These are phyloP conservation scores for Manduca sexta DNA, from an alignment of 1,140 invertebrate genomes.

Conservation along the genomic window DNA sequence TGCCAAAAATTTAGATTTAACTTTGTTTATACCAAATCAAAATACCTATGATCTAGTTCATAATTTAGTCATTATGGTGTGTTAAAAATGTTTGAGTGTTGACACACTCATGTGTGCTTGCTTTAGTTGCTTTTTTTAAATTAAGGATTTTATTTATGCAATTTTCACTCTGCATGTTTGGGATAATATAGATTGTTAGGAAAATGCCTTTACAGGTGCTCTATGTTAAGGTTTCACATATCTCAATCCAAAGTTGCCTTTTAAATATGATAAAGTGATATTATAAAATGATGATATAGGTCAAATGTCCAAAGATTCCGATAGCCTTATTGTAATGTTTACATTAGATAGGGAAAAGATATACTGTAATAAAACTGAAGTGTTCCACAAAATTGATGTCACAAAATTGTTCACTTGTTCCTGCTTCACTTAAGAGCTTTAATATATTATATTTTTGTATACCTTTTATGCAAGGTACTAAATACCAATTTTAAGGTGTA, in stretches of 20 bases:
- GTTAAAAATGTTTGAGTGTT: constrained; percentile 51
- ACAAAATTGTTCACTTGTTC: constrained; percentile 55
- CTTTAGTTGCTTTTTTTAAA: constrained; percentile 62
- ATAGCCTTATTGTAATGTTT: constrained; percentile 56
- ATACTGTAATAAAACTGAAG: constrained; percentile 37
- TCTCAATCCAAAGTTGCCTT: constrained; percentile 73
- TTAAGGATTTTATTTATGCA: constrained; percentile 52
- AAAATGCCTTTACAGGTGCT: constrained; percentile 64
- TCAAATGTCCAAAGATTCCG: constrained; percentile 55
- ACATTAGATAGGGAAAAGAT: constrained; percentile 49
- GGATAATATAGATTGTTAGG: constrained; percentile 46
- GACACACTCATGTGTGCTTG: constrained; percentile 57
- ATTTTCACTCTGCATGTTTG: constrained; percentile 60
- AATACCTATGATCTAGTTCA: constrained; percentile 64
- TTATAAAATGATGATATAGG: constrained; percentile 57
- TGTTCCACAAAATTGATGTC: constrained; percentile 43
- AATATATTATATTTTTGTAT: constrained; percentile 65
- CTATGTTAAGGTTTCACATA: constrained; percentile 60
- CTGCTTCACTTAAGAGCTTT: constrained; percentile 58
- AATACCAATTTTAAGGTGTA: constrained; percentile 44
- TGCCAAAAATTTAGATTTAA: constrained; percentile 70
- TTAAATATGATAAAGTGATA: constrained; percentile 68
- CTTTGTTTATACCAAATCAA: constrained; percentile 64
- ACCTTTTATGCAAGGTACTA: constrained; percentile 47
- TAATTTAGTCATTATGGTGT: constrained; percentile 69